phyloP scores from a whole-genome alignment of 1,140 invertebrate genomes.

The Hycleus phaleratus region DNA sequence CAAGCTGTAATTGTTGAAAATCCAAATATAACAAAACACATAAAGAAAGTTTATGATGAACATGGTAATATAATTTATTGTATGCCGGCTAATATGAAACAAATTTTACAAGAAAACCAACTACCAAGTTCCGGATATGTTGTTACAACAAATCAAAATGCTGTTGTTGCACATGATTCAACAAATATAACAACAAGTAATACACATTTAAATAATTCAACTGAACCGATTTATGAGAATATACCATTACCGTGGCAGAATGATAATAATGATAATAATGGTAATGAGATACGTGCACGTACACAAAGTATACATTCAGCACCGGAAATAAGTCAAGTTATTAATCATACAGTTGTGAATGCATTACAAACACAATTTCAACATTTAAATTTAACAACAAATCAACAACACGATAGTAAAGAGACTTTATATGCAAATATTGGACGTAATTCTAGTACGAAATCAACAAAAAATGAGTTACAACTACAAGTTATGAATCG shows the following conservation, averaged over 20 bases:
- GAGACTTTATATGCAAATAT: conserved; percentile 36
- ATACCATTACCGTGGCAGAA: conserved; percentile 58
- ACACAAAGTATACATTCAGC: conserved; percentile 61
- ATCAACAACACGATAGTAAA: conserved; percentile 15
- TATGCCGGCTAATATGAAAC: conserved; percentile 46
- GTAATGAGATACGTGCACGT: conserved; percentile 45
- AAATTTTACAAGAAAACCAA: conserved; percentile 40
- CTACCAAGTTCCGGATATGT: conserved; percentile 44
- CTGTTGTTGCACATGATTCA: conserved; percentile 29
- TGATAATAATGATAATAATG: conserved; percentile 25
- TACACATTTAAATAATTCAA: conserved; percentile 39
- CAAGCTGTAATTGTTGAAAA: conserved; percentile 39
- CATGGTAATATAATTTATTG: conserved; percentile 53
- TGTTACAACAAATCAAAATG: conserved; percentile 43
- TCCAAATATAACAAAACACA: conserved; percentile 47
- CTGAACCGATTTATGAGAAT: conserved; percentile 73
- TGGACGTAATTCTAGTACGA: conserved; percentile 14
- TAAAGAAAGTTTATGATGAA: conserved; percentile 52
- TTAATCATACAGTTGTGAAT: conserved; percentile 32
- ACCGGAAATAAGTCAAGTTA: conserved; percentile 47
- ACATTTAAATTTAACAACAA: conserved; percentile 12
- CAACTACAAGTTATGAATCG: conserved; percentile 12
- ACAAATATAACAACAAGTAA: too few species aligned
- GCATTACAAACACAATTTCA: conserved; percentile 29
- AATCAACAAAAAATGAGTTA: conserved; percentile 27